Conservation (phyloP, 53 echinoderm and acorn worm species). For the Paracentrotus lividus region DNA sequence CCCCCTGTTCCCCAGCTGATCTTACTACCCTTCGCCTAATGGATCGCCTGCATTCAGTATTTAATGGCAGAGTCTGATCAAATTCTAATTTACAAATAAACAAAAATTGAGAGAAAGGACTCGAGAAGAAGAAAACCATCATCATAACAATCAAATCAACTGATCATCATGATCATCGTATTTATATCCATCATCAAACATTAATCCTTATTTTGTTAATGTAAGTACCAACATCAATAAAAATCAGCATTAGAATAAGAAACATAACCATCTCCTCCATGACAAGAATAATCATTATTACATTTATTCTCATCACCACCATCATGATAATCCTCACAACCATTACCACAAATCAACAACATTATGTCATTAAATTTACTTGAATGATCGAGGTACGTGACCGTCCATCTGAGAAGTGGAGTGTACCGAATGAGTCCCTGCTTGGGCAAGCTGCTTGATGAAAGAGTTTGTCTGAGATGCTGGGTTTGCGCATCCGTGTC, state of each 20-base stretch:
- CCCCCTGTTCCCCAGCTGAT: too few species aligned
- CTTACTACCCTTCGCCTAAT: too few species aligned
- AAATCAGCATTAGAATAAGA: background rate
- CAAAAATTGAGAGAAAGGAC: too few species aligned
- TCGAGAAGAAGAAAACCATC: too few species aligned
- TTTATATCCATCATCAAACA: background rate
- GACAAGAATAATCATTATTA: background rate
- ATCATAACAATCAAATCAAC: background rate
- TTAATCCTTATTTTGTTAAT: background rate
- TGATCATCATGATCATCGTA: background rate
- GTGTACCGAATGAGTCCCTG: conserved; percentile 79
- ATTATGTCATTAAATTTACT: background rate
- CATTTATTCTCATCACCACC: background rate
- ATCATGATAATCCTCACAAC: background rate
- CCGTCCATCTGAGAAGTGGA: conserved; percentile 81
- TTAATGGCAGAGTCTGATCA: too few species aligned
- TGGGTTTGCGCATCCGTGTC: conserved; percentile 16
- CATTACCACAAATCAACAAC: background rate
- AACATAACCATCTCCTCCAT: background rate
- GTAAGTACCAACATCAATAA: background rate
- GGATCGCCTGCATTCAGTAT: too few species aligned
- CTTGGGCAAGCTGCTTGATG: conserved; percentile 78
- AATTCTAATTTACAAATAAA: too few species aligned
- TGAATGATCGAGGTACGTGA: conserved; percentile 38
- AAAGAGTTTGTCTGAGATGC: conserved; percentile 29